Base-by-base conservation (phyloP, 2,888 invertebrate genomes). In the Syrphus vitripennis region DNA sequence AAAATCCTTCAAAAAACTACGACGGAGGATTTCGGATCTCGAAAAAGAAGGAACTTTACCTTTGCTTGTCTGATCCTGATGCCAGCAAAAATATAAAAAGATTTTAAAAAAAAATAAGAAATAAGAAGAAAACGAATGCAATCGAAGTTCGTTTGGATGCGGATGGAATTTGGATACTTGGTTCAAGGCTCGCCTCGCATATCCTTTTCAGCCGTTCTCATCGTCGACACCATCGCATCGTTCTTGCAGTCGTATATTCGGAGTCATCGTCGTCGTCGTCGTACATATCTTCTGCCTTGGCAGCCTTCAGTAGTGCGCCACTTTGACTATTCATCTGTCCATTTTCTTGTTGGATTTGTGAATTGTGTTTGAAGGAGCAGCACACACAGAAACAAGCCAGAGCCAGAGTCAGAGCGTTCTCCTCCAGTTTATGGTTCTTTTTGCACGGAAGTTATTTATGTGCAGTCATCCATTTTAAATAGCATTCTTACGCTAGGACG, bases 391-490 rank as follows among this genome's bases (percentile, higher is more conserved):
- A 4, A 19, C 6, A 21, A 59, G 21, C 59, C 59, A 10, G 24
- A 29, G 9, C 1, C 3, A 31, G 12, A 57, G 16, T 34, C 24
- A 34, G 67, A 80, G 65, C 57, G 70, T 48, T 80, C 70, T 75
- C 50, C 70, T 75, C 50, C 50, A 80, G 80, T 81, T 86, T 80
- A 81, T 81, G 77, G 67, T 76, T 72, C 53, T 61, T 76, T 84
- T 84, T 80, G 80, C 83, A 72, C 76, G 76, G 77, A 81, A 86
- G 81, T 86, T 86, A 86, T 86, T 86, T 86, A 86, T 86, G 84
- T 86, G 81, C 84, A 86, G 81, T 86, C 84, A 86, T 86, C 81
- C 84, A 86, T 86, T 86, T 86, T 86, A 86, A 86, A 86, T 81
- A 81, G 84, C 84, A 76, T 86, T 86, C 84, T 81, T 81, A 81